Evolutionary conservation across 1,140 invertebrate species (phyloP).

Genomic region (Anastrepha ludens): DNA sequence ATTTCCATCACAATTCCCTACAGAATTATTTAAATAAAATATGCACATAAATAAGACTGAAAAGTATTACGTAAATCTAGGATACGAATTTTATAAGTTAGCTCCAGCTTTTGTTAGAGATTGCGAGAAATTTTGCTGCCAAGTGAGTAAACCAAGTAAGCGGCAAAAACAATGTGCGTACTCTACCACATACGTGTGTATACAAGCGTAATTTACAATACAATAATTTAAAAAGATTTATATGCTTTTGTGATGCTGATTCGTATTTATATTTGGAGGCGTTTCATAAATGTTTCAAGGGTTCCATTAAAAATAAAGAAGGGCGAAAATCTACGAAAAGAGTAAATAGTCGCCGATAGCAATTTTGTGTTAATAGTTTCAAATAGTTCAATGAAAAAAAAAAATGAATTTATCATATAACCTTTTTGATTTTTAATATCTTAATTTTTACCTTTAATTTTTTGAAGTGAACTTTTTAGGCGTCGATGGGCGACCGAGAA

Average conservation of each 20-base stretch:
- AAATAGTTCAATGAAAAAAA: background rate
- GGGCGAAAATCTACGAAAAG: background rate
- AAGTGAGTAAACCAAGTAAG: too few species aligned
- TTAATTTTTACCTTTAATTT: background rate
- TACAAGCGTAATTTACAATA: too few species aligned
- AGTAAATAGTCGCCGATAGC: too few species aligned
- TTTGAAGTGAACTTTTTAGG: background rate
- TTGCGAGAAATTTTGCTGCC: background rate
- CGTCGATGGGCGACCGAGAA: background rate
- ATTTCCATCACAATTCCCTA: slow-evolving; percentile 66
- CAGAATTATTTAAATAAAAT: slow-evolving; percentile 63
- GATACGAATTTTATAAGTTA: background rate
- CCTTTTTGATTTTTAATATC: background rate
- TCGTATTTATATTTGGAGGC: background rate
- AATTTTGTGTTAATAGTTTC: too few species aligned
- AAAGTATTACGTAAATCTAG: background rate
- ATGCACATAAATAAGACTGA: background rate
- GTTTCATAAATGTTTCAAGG: background rate
- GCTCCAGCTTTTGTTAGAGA: background rate
- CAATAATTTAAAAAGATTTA: too few species aligned
- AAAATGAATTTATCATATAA: background rate
- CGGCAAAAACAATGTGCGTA: background rate
- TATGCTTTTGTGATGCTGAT: background rate
- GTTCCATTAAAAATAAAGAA: background rate
- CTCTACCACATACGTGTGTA: background rate